phyloP scores from a whole-genome alignment of 2,797 vertebrate genomes.

The Trematomus bernacchii region DNA sequence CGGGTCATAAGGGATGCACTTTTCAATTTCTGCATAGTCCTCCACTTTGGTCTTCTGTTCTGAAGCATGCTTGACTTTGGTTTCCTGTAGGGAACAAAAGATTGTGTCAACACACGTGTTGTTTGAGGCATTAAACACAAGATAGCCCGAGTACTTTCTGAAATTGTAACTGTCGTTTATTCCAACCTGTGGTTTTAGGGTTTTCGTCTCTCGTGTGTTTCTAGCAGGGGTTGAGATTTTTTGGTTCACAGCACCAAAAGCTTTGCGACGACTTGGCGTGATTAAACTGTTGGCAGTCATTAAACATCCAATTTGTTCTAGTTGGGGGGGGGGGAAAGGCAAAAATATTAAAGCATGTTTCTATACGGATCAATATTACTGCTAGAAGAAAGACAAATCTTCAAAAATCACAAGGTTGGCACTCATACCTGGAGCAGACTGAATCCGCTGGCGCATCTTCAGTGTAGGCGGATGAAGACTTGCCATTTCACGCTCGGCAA shows the following conservation, averaged over 20 bases:
- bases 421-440: conserved; percentile 75
- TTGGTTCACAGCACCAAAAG: conserved; percentile 73
- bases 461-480: conserved; percentile 47
- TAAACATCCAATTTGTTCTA: conserved; percentile 67
- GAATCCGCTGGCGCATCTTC: conserved; percentile 68
- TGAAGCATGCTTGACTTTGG: conserved; percentile 48
- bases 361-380: neutral
- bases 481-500: conserved; percentile 72
- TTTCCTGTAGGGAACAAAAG: conserved; percentile 54
- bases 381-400: fast-evolving
- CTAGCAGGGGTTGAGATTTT: conserved; percentile 53
- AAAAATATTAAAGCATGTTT: neutral
- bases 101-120: neutral
- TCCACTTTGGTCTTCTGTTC: conserved; percentile 54
- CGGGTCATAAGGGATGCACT: conserved; percentile 76
- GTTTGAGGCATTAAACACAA: fast-evolving
- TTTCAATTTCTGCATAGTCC: conserved; percentile 79
- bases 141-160: neutral
- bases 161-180: fast-evolving
- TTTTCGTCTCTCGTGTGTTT: conserved; percentile 61
- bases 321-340: neutral
- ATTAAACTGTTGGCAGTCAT: conserved; percentile 47
- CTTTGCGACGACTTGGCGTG: conserved; percentile 71
- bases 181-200: conserved; percentile 66
- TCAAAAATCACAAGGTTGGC: neutral